Evolutionary conservation across 2,888 invertebrate genomes (phyloP), one percentile per base, ranked within the genome.

Genomic region (Hermodice carunculata): DNA sequence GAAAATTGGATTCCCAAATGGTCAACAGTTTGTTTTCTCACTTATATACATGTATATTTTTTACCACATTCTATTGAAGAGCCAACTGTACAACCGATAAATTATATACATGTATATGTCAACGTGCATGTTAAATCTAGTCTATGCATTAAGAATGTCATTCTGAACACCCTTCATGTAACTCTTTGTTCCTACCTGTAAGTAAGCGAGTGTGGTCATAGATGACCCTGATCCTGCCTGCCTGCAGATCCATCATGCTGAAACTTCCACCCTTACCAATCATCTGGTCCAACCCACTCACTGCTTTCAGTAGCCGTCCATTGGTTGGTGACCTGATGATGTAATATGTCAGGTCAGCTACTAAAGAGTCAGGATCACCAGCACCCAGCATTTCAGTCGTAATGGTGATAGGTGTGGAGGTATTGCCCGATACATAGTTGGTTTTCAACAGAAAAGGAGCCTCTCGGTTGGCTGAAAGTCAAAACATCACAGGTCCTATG

Each of bases 321-420:
- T 72, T 76, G 17, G 52, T 29, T 26, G 78, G 75, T 6, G 70
- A 31, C 17, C 64, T 59, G 19, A 68, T 61, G 14, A 80, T 24
- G 19, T 73, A 63, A 29, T 79, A 56, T 5, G 61, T 58, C 3
- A 81, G 66, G 17, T 71, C 67, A 8, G 75, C 67, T n/a, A 61
- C 42, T 1, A 75, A 61, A 22, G 78, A 76, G 65, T 81, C 81
- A 0, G 59, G 60, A 63, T 81, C 81, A 31, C 73, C 61, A 4
- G 78, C 61, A 54, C 72, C 73, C 22, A 80, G 64, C 43, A 74
- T 53, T 28, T 73, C 64, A 0, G 66, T 54, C 8, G 76, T 65
- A 5, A 79, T 49, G 14, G 3, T 11, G 32, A 17, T 22, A 5
- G 6, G 4, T n/a, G 22, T 24, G 22, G 34, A 32, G 3, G 52